phyloP scores from a whole-genome alignment of 2,113 vertebrate species.

The Plectropomus leopardus region DNA sequence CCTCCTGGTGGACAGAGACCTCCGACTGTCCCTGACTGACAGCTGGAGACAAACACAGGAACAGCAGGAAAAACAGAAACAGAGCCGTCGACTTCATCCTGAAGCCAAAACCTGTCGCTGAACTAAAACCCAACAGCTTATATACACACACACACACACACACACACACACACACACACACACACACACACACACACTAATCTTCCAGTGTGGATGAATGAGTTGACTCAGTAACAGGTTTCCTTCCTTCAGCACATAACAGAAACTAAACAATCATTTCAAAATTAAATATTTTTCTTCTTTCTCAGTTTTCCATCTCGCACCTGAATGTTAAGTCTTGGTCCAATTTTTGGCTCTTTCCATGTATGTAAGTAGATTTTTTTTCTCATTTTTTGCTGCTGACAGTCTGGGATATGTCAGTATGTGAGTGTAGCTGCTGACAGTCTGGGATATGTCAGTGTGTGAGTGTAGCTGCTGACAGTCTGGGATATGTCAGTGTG shows the following conservation, averaged over 20 bases:
- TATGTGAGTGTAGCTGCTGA: too few species aligned
- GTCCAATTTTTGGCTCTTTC: too few species aligned
- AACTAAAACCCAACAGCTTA: constrained; percentile 15
- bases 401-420: too few species aligned
- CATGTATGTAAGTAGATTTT: too few species aligned
- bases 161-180: constrained; percentile 19
- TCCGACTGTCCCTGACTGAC: not conserved
- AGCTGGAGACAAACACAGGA: not conserved
- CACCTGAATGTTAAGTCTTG: too few species aligned
- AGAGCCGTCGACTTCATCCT: constrained; percentile 34
- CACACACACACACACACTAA: constrained; percentile 47
- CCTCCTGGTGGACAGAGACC: not conserved
- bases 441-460: too few species aligned
- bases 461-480: too few species aligned
- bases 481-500: too few species aligned
- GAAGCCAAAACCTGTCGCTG: constrained; percentile 25
- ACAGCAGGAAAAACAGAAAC: constrained; percentile 18
- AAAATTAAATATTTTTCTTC: too few species aligned
- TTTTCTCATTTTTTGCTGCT: too few species aligned
- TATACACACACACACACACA: constrained; percentile 19
- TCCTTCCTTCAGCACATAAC: not conserved
- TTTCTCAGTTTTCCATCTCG: too few species aligned
- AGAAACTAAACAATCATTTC: too few species aligned
- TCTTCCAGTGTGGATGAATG: constrained; percentile 12
- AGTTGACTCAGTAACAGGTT: not conserved